Conservation (phyloP, 1,140 invertebrate genomes). For the Drosophila nasuta region DNA sequence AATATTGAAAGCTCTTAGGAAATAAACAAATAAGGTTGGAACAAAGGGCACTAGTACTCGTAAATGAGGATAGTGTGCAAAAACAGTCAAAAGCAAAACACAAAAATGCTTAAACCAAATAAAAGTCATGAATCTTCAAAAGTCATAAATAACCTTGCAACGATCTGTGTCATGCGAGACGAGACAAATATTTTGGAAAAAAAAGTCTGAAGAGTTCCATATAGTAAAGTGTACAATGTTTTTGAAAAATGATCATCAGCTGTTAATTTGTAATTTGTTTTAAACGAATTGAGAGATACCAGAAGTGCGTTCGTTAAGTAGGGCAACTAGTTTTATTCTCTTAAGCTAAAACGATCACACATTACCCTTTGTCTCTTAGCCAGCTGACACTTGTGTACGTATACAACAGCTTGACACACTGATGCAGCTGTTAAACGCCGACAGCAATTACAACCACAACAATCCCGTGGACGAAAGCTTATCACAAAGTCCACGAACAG, state of each 20-base stretch:
- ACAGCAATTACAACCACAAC: slow-evolving; percentile 34
- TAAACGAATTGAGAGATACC: background rate
- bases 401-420: slow-evolving; percentile 27
- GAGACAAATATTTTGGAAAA: slow-evolving; percentile 36
- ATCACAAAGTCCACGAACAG: slow-evolving; percentile 24
- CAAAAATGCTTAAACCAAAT: slow-evolving; percentile 37
- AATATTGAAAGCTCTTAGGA: slow-evolving; percentile 47
- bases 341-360: background rate
- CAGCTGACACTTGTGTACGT: background rate
- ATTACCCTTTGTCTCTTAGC: background rate
- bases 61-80: slow-evolving; percentile 49
- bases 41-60: slow-evolving; percentile 57
- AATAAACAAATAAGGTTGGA: slow-evolving; percentile 53
- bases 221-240: background rate
- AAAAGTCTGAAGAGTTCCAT: background rate
- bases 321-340: background rate
- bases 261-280: background rate
- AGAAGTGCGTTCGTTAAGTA: background rate
- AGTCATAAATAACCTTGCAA: slow-evolving; percentile 27
- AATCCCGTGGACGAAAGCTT: slow-evolving; percentile 4
- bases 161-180: slow-evolving; percentile 18
- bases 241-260: slow-evolving; percentile 16
- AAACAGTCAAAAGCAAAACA: slow-evolving; percentile 40
- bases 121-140: slow-evolving; percentile 24
- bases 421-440: slow-evolving; percentile 47